phyloP scores from a whole-genome alignment of 2,113 vertebrate species.

The Brachirus orientalis region DNA sequence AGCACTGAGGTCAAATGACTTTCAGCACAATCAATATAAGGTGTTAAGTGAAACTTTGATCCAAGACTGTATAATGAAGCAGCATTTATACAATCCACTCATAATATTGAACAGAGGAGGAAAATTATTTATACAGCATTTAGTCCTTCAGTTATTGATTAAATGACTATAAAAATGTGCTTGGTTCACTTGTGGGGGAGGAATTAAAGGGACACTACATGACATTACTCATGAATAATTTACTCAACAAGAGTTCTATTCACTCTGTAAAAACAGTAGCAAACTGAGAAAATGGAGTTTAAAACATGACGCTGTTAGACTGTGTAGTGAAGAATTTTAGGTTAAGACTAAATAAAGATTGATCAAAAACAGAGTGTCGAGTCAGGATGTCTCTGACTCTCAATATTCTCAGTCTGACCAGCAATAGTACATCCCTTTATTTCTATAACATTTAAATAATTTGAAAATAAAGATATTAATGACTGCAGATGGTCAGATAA shows the following conservation, averaged over 20 bases:
- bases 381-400: neutral
- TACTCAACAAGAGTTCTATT: neutral
- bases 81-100: neutral
- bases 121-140: neutral
- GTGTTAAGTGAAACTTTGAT: conserved; percentile 5
- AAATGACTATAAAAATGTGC: neutral
- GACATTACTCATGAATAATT: too few relatives aligned
- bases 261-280: too few relatives aligned
- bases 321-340: neutral
- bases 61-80: neutral
- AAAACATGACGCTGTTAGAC: neutral
- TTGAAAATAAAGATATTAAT: too few relatives aligned
- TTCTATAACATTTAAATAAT: too few relatives aligned
- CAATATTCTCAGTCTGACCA: too few relatives aligned
- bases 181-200: neutral
- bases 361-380: neutral
- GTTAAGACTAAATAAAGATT: neutral
- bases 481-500: too few relatives aligned
- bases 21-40: conserved; percentile 27
- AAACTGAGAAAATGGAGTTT: neutral
- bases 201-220: neutral
- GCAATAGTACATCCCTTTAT: neutral
- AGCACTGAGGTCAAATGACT: conserved; percentile 33
- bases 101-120: neutral
- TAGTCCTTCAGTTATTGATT: neutral